Base-by-base conservation (phyloP, 1,140 invertebrate species). In the Macrocentrus cingulum region DNA sequence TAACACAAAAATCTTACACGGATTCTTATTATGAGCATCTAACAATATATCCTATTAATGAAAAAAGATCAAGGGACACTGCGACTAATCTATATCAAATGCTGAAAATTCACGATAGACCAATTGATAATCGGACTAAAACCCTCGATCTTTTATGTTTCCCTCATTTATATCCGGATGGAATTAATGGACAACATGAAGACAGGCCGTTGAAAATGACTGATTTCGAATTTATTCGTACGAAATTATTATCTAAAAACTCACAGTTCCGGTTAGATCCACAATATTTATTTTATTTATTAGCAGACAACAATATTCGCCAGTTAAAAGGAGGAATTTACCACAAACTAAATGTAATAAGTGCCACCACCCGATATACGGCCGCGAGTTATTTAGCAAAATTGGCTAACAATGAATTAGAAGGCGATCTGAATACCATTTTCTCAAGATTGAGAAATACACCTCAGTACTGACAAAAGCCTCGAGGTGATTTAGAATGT, bases 251-350 rank as follows among this genome's bases (percentile, higher is more conserved):
- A 56, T 65, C 62, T 4, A 62, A 55, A 13, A 44, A 62, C 37
- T n/a, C 60, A 1, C 50, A 42, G 37, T 66, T 60, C 18, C 42
- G 62, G 18, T 34, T 66, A 25, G 63, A 66, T 59, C 48, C 58
- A 23, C 65, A 66, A 48, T 66, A 66, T 52, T 22, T 66, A 32
- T 66, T 66, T 42, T 66, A 50, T 53, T 41, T 62, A 19, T 53
- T 66, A 22, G 41, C 62, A 51, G 53, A 66, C 19, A 37, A 37
- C 39, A 29, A 29, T 29, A 29, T 29, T 29, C 25, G 9, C 9
- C 9, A 29, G 25, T 29, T 29, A 29, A 29, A 29, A 29, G 9
- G 25, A 4, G 66, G 66, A n/a, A 61, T 65, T 25, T 67, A 49
- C 57, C 55, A 67, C 34, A 64, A 58, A 48, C 23, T 63, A n/a